These are phyloP conservation scores for Metaphire vulgaris DNA, from an alignment of 1,140 invertebrate species.

Conservation along the genomic window DNA sequence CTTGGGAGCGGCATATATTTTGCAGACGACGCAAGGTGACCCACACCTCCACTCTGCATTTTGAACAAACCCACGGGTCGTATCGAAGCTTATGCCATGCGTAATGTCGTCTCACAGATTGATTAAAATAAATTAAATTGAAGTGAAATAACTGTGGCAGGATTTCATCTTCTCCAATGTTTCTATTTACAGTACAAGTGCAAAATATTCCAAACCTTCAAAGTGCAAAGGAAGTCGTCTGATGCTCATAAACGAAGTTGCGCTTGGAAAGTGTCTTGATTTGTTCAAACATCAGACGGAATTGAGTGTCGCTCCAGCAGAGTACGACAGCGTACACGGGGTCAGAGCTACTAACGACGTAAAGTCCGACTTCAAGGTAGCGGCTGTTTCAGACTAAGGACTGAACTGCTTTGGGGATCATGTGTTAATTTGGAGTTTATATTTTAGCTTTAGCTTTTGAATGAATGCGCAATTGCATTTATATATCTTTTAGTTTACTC, in stretches of 20 bases:
- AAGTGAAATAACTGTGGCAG: no score
- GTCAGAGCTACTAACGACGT: constrained; percentile 33
- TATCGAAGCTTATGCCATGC: background rate
- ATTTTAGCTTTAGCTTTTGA: no score
- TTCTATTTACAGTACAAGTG: constrained; percentile 40
- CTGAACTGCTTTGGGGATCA: no score
- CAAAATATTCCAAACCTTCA: constrained; percentile 42
- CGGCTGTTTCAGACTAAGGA: background rate
- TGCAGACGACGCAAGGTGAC: constrained; percentile 42
- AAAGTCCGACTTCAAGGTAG: constrained; percentile 41
- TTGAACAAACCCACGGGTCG: background rate
- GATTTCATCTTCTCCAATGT: background rate
- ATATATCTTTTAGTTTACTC: no score
- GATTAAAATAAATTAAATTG: background rate
- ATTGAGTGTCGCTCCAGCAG: constrained; percentile 42
- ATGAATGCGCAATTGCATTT: no score
- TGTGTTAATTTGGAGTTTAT: no score
- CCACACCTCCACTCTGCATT: background rate
- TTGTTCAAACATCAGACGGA: constrained; percentile 32
- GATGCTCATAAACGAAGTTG: constrained; percentile 47
- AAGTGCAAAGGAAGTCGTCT: constrained; percentile 40
- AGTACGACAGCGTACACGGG: constrained; percentile 48
- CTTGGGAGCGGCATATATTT: constrained; percentile 51
- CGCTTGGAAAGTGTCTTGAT: constrained; percentile 42
- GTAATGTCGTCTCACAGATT: background rate